Evolutionary conservation across 2,888 invertebrate genomes (phyloP).

Genomic region (Tipula confusa): DNA sequence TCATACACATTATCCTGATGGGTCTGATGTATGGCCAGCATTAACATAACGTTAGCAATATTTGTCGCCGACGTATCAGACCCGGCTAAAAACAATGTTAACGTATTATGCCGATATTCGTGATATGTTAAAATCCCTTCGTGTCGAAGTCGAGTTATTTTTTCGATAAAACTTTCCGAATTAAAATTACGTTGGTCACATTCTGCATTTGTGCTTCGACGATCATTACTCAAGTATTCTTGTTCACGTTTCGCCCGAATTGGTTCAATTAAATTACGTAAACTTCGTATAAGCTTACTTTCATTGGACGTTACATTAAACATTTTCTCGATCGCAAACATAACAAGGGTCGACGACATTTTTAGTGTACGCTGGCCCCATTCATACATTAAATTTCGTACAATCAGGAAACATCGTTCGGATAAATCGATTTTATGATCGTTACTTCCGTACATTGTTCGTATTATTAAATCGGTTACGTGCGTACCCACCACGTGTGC

Average conservation of each 20-base stretch:
- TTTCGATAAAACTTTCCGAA: neutral
- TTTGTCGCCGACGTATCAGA: neutral
- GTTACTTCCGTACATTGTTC: neutral
- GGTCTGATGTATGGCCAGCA: neutral
- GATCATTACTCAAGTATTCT: neutral
- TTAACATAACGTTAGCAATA: neutral
- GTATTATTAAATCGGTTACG: slow-evolving; percentile 5
- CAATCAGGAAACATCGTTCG: neutral
- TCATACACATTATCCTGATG: neutral
- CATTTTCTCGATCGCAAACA: neutral
- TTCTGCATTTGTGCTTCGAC: neutral
- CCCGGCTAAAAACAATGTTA: neutral
- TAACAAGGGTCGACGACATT: neutral
- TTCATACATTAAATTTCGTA: neutral
- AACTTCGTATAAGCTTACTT: neutral
- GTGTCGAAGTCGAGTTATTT: neutral
- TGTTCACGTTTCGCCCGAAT: neutral
- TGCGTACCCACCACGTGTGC: neutral
- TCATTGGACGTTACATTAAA: neutral
- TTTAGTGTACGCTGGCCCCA: neutral
- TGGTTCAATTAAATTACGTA: neutral
- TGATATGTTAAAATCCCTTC: neutral
- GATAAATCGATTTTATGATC: neutral
- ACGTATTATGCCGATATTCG: neutral
- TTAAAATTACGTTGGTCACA: neutral